These are phyloP conservation scores for Xiphophorus maculatus DNA, from an alignment of 2,113 vertebrate genomes.

Conservation along the genomic window DNA sequence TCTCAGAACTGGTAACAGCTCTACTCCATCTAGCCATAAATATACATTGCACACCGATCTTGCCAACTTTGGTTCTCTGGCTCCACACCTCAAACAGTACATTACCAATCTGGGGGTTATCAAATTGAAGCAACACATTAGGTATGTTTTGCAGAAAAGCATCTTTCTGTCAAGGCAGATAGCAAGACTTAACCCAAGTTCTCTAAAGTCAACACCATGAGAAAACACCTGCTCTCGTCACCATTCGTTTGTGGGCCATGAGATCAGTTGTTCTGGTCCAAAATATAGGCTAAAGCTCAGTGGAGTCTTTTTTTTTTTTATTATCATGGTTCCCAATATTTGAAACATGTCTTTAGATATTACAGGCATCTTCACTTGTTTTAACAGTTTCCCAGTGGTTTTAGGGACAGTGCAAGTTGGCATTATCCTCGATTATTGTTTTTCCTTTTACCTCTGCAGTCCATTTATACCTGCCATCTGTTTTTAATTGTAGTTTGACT, in stretches of 20 bases:
- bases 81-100: too few relatives aligned
- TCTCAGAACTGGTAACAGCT: too few relatives aligned
- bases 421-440: not conserved
- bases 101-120: too few relatives aligned
- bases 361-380: not conserved
- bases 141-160: too few relatives aligned
- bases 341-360: not conserved
- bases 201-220: not conserved
- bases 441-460: not conserved
- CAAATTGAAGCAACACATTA: too few relatives aligned
- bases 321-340: not conserved
- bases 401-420: not conserved
- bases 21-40: too few relatives aligned
- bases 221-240: not conserved
- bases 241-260: not conserved
- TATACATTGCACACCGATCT: too few relatives aligned
- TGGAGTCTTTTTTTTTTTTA: not conserved
- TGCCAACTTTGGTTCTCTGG: too few relatives aligned
- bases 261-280: not conserved
- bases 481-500: not conserved
- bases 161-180: too few relatives aligned
- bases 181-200: too few relatives aligned
- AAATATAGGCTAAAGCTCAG: not conserved
- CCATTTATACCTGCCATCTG: not conserved
- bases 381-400: not conserved